Evolutionary conservation across 2,888 invertebrate genomes (phyloP).

Genomic region (Ophraella communa): DNA sequence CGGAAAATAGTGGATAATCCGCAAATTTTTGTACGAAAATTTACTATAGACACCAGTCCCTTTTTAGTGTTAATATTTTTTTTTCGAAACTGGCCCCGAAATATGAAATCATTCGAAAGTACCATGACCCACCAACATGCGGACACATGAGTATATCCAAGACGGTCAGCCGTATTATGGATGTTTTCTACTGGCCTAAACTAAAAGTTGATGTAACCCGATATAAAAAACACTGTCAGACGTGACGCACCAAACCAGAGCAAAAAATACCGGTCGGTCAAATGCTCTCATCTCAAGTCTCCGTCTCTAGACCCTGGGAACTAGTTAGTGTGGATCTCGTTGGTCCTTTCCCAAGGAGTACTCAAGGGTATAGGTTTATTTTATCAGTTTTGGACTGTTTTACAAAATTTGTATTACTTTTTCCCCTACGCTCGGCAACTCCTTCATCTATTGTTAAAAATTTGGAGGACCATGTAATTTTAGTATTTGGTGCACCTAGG

Average conservation of each 20-base stretch:
- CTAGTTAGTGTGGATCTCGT: constrained; percentile 18
- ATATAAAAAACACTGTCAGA: neutral
- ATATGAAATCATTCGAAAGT: neutral
- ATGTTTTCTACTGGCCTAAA: neutral
- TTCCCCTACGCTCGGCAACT: constrained; percentile 16
- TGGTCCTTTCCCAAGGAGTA: constrained; percentile 25
- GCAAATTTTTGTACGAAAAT: no score
- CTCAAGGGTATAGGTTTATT: constrained; percentile 16
- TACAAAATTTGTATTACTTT: constrained; percentile 14
- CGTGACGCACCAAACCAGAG: constrained; percentile 22
- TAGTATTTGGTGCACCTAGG: constrained; percentile 13
- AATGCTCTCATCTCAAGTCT: constrained; percentile 13
- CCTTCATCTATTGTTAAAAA: neutral
- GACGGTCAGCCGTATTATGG: neutral
- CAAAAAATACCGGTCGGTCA: constrained; percentile 21
- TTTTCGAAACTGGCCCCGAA: no score
- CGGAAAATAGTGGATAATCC: no score
- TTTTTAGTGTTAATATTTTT: no score
- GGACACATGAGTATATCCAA: neutral
- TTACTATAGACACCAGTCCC: no score
- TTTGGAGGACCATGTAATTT: constrained; percentile 20
- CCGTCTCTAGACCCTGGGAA: constrained; percentile 25
- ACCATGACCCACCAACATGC: neutral
- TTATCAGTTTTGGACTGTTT: constrained; percentile 23
- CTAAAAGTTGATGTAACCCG: neutral